Conservation (phyloP, 2,797 vertebrate species). For the Mionectes olivaceus region DNA sequence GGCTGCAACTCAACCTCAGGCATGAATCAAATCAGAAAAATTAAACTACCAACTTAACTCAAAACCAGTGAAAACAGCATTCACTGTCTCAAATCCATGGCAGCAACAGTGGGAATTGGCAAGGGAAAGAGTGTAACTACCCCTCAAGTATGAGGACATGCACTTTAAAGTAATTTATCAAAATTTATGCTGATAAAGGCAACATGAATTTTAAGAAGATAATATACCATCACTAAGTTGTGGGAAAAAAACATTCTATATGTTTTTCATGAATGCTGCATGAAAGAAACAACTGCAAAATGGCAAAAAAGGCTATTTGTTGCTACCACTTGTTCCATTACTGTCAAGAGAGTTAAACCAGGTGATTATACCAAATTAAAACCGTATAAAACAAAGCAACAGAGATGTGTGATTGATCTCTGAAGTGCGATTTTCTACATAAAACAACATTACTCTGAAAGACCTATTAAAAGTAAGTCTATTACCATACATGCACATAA, state of each 20-base stretch:
- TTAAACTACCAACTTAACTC: neutral
- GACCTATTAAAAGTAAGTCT: neutral
- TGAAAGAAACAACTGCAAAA: slow-evolving; percentile 12
- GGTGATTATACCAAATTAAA: neutral
- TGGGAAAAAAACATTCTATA: neutral
- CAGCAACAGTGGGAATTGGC: neutral
- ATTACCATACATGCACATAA: neutral
- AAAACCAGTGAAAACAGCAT: neutral
- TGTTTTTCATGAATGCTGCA: neutral
- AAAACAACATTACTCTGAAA: neutral
- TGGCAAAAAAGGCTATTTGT: neutral
- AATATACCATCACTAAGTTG: neutral
- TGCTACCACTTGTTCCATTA: neutral
- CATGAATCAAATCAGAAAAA: neutral
- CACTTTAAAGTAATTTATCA: neutral
- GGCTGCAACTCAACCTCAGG: neutral
- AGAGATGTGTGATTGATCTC: neutral
- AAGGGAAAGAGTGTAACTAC: neutral
- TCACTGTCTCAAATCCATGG: neutral
- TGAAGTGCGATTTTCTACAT: neutral
- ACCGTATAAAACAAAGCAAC: neutral
- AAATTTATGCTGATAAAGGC: slow-evolving; percentile 17
- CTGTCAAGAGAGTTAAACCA: slow-evolving; percentile 4
- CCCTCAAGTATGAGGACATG: neutral
- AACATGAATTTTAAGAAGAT: slow-evolving; percentile 8